Evolutionary conservation across 2,113 vertebrate species (phyloP).

Genomic region (Sterrhoptilus dennistouni): DNA sequence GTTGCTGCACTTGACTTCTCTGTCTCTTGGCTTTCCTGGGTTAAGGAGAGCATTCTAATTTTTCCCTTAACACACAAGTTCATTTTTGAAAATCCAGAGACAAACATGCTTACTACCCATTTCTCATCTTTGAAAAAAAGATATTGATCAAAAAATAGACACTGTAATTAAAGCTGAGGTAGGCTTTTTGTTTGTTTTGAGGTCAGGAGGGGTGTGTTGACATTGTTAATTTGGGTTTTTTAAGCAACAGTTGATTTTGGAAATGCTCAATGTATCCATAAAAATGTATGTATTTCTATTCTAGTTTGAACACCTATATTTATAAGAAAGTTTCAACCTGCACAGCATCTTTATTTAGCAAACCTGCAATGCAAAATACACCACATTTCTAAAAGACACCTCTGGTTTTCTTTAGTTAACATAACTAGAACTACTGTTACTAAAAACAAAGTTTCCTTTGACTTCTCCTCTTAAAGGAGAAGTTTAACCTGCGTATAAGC

Average conservation of each 20-base stretch:
- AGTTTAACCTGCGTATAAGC: background rate
- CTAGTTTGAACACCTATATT: background rate
- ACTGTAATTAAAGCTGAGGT: background rate
- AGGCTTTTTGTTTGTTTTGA: background rate
- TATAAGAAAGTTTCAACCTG: background rate
- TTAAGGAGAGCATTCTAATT: background rate
- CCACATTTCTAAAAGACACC: background rate
- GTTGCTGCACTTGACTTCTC: background rate
- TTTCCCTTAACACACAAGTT: background rate
- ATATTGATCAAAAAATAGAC: background rate
- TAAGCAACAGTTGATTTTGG: background rate
- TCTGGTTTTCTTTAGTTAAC: background rate
- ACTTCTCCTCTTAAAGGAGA: background rate
- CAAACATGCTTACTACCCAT: background rate
- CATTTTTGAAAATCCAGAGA: background rate
- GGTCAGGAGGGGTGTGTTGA: rapidly evolving
- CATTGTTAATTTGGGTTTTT: background rate
- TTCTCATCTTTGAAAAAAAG: background rate
- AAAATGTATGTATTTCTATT: background rate
- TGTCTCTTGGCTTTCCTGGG: background rate
- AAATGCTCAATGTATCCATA: background rate
- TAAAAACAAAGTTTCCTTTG: background rate
- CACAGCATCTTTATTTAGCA: background rate
- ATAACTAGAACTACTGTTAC: background rate
- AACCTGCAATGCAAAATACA: background rate